These are phyloP conservation scores for Melanogrammus aeglefinus DNA, from an alignment of 2,797 vertebrate genomes.

Conservation along the genomic window DNA sequence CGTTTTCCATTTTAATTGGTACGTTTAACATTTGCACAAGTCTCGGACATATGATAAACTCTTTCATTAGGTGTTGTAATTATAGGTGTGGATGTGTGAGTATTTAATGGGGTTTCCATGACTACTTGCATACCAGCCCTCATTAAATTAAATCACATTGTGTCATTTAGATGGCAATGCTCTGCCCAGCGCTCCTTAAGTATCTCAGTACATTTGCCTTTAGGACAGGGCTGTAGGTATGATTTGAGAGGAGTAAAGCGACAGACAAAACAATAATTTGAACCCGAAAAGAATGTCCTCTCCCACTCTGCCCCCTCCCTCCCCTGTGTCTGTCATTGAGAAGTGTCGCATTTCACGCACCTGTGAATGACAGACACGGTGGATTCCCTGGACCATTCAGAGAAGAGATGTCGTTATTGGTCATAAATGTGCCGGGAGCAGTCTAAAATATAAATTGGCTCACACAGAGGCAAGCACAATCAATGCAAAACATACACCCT, in stretches of 20 bases:
- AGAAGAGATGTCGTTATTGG: not conserved
- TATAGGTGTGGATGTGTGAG: not conserved
- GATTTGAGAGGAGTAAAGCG: not conserved
- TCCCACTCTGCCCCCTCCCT: not conserved
- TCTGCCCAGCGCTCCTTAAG: not conserved
- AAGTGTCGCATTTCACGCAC: not conserved
- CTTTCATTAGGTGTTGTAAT: not conserved
- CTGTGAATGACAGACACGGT: not conserved
- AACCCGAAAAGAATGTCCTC: not conserved
- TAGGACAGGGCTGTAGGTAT: not conserved
- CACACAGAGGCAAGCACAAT: not conserved
- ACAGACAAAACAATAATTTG: not conserved
- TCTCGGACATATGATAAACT: not conserved
- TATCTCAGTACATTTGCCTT: not conserved
- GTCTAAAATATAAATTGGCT: not conserved
- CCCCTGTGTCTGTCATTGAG: not conserved
- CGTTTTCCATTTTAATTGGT: not conserved
- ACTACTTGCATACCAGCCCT: not conserved
- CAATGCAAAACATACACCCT: not conserved
- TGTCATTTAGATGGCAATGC: not conserved
- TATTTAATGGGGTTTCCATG: not conserved
- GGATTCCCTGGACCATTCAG: not conserved
- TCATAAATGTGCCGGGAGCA: not conserved
- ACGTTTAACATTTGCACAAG: not conserved
- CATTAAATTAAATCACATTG: not conserved